Conservation (phyloP, 2,797 vertebrate genomes). For the Leptoclinus maculatus region DNA sequence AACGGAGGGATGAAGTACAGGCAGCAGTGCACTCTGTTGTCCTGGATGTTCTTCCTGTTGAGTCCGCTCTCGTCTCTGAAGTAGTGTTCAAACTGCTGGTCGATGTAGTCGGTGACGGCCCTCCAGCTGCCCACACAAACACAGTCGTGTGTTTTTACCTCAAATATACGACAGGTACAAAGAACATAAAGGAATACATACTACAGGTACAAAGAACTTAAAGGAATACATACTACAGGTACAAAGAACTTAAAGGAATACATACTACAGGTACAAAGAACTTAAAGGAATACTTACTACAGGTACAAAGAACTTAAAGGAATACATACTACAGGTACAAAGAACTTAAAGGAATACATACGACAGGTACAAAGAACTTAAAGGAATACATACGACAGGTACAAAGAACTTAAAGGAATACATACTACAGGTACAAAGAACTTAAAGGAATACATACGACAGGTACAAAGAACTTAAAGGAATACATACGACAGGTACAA, state of each 20-base stretch:
- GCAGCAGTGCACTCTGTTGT: constrained; percentile 97
- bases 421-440: too few species aligned
- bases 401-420: neutral
- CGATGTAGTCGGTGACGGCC: constrained; percentile 92
- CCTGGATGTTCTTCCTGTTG: constrained; percentile 97
- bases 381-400: neutral
- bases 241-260: neutral
- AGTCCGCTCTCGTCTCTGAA: constrained; percentile 96
- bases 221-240: neutral
- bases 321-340: too few species aligned
- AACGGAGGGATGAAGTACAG: constrained; percentile 97
- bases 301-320: neutral
- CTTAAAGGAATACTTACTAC: neutral
- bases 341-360: neutral
- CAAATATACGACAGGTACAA: neutral
- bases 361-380: too few species aligned
- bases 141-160: neutral
- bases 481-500: too few species aligned
- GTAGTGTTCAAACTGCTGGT: constrained; percentile 96
- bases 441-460: neutral
- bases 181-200: neutral
- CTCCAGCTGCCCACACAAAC: constrained; percentile 86
- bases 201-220: too few species aligned
- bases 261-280: too few species aligned
- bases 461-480: neutral